A percentile compares a stretch with the other conserved stretches of the same genome.
Evolutionary conservation across 2,888 invertebrate species (phyloP).

Genomic region (Epiblema foenella): DNA sequence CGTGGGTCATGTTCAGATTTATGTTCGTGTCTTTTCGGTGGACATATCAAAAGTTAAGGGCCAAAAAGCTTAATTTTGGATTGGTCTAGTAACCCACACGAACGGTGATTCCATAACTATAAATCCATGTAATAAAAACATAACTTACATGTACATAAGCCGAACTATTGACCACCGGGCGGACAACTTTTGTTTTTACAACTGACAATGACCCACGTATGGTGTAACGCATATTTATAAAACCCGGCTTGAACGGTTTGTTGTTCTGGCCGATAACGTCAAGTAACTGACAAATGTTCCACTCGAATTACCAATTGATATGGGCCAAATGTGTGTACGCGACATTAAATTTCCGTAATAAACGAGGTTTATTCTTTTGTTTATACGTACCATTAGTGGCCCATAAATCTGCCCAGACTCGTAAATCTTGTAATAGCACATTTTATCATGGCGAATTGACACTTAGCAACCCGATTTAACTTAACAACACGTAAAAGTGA

Average conservation of each 20-base stretch:
- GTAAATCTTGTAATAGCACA: slow-evolving; percentile 38
- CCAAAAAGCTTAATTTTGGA: too few relatives aligned
- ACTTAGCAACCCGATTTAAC: slow-evolving; percentile 20
- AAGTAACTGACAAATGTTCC: not conserved
- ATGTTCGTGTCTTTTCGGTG: too few relatives aligned
- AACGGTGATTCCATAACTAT: too few relatives aligned
- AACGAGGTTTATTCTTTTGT: slow-evolving; percentile 32
- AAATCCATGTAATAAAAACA: too few relatives aligned
- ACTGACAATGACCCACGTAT: too few relatives aligned
- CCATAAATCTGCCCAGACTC: slow-evolving; percentile 27
- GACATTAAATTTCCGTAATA: slow-evolving; percentile 10
- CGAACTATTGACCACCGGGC: too few relatives aligned
- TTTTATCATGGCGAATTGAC: slow-evolving; percentile 35
- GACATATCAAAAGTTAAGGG: too few relatives aligned
- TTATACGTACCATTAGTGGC: slow-evolving; percentile 39
- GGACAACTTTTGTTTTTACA: too few relatives aligned
- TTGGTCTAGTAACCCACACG: too few relatives aligned
- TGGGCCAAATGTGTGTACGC: not conserved
- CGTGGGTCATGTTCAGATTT: too few relatives aligned
- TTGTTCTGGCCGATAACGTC: not conserved
- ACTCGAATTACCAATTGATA: not conserved
- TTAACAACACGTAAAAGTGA: slow-evolving; percentile 16
- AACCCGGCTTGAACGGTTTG: not conserved
- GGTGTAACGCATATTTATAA: not conserved
- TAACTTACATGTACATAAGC: too few relatives aligned